Conservation (phyloP, 2,888 invertebrate species). For the Nephrotoma appendiculata region DNA sequence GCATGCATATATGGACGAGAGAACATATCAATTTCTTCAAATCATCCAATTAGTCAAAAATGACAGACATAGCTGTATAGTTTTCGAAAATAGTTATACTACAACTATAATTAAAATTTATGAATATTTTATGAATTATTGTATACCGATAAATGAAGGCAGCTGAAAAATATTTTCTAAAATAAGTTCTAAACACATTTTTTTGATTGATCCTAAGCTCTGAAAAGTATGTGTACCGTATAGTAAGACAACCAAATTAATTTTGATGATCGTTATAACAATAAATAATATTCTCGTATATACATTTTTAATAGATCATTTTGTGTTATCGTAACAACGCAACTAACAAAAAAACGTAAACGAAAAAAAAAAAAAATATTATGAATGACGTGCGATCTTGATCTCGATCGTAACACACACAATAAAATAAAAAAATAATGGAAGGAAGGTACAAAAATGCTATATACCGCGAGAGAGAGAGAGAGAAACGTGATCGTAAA, state of each 20-base stretch:
- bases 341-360: background rate
- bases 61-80: background rate
- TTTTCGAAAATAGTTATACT: background rate
- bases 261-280: background rate
- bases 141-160: background rate
- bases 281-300: background rate
- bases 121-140: background rate
- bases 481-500: background rate
- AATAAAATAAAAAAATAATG: background rate
- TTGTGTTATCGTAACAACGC: background rate
- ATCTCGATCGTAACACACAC: background rate
- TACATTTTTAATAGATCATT: background rate
- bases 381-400: conserved; percentile 4
- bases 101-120: background rate
- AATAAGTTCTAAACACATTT: background rate
- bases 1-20: background rate
- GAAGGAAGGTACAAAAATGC: background rate
- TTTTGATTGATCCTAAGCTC: background rate
- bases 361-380: background rate
- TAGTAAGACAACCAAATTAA: background rate
- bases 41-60: background rate
- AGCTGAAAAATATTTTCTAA: background rate
- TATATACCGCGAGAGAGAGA: background rate
- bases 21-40: background rate
- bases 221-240: background rate